phyloP scores from a whole-genome alignment of 2,888 invertebrate species.

The Prenolepis imparis region DNA sequence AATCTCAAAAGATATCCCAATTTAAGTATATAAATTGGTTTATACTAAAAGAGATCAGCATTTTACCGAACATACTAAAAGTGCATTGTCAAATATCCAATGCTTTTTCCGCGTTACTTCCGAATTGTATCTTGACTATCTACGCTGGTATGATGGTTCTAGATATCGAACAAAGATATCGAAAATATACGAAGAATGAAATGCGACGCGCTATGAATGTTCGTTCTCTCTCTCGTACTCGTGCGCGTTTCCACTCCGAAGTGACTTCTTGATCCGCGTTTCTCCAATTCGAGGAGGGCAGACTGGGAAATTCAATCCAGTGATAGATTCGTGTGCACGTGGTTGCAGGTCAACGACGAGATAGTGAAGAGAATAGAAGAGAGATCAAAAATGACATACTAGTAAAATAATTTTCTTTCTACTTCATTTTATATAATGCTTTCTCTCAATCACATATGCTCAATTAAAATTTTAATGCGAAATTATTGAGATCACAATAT shows the following conservation, averaged over 20 bases:
- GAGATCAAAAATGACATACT: background rate
- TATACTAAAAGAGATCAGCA: background rate
- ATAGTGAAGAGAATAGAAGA: slow-evolving; percentile 9
- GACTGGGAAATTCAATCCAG: slow-evolving; percentile 76
- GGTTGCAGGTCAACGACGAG: slow-evolving; percentile 42
- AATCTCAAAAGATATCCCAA: background rate
- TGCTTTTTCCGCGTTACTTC: background rate
- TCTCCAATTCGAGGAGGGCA: slow-evolving; percentile 60
- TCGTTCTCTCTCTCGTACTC: slow-evolving; percentile 11
- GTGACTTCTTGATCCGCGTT: slow-evolving; percentile 53
- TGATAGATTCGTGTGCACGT: slow-evolving; percentile 66
- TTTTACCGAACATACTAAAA: background rate
- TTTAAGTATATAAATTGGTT: background rate
- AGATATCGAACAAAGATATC: slow-evolving; percentile 31
- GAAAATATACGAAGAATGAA: slow-evolving; percentile 34
- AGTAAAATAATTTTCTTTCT: slow-evolving; percentile 3
- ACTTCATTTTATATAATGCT: background rate
- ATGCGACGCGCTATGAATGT: slow-evolving; percentile 30
- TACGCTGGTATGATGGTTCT: background rate
- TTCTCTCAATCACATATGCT: background rate
- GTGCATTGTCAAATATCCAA: background rate
- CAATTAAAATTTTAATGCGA: slow-evolving; percentile 9
- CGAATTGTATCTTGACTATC: background rate
- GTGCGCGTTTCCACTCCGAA: slow-evolving; percentile 14
- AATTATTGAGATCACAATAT: background rate